Evolutionary conservation across 2,888 invertebrate species (phyloP).

Genomic region (Euplagia quadripunctaria): DNA sequence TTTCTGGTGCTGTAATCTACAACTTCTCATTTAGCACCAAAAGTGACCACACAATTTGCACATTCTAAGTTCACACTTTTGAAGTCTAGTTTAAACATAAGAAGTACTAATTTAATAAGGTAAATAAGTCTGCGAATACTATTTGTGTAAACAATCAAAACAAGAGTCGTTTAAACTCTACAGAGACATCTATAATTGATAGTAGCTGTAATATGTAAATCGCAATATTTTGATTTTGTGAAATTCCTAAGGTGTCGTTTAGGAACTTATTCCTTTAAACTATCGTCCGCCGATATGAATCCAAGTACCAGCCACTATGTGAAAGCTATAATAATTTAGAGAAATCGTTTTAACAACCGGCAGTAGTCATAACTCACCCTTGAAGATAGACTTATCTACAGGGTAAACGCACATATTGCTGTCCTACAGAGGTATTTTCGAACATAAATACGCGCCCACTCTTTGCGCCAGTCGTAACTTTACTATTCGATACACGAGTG

Average conservation of each 20-base stretch:
- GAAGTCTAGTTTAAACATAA: not conserved
- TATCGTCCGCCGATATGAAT: not conserved
- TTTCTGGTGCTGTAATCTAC: not conserved
- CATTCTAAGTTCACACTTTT: not conserved
- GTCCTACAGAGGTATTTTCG: slow-evolving; percentile 44
- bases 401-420: slow-evolving; percentile 53
- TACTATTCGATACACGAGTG: slow-evolving; percentile 33
- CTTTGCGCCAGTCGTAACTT: slow-evolving; percentile 29
- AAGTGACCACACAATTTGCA: not conserved
- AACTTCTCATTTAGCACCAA: not conserved
- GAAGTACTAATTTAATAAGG: no score
- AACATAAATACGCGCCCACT: slow-evolving; percentile 63
- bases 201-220: not conserved
- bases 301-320: slow-evolving; percentile 4
- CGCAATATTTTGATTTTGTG: not conserved
- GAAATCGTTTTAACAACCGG: slow-evolving; percentile 27
- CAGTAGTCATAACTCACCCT: slow-evolving; percentile 31
- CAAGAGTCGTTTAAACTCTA: no score
- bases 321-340: slow-evolving; percentile 26
- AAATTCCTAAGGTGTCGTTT: not conserved
- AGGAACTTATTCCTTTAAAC: not conserved
- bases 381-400: slow-evolving; percentile 44
- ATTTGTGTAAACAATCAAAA: no score
- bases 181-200: not conserved
- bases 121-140: no score